phyloP scores from a whole-genome alignment of 2,113 vertebrate species.

The Mesitornis unicolor region DNA sequence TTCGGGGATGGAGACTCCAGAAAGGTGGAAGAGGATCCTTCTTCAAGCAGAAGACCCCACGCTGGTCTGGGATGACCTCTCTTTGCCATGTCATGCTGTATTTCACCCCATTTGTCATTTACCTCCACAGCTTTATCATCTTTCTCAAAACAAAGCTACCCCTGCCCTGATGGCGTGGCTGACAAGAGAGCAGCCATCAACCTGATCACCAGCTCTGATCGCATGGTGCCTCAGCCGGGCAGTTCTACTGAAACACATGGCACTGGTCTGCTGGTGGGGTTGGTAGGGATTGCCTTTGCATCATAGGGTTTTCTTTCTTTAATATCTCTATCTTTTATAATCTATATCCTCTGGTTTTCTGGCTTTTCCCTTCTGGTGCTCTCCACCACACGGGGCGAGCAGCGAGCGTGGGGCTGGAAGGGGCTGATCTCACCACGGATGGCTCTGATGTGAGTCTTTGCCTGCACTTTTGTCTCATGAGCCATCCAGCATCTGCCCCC shows the following conservation, averaged over 20 bases:
- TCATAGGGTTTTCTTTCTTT: too few species aligned
- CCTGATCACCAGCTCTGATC: too few species aligned
- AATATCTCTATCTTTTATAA: too few species aligned
- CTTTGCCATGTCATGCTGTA: neutral
- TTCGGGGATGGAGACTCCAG: neutral
- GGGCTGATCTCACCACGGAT: too few species aligned
- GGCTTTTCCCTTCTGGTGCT: neutral
- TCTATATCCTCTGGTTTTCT: neutral
- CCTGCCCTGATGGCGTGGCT: neutral
- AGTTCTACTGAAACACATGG: neutral
- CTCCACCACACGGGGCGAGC: too few species aligned
- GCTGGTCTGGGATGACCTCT: neutral
- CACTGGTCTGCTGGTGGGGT: neutral
- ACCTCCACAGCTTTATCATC: neutral
- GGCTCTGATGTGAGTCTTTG: too few species aligned
- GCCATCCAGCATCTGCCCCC: neutral
- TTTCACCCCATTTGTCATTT: neutral
- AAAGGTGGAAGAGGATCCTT: neutral
- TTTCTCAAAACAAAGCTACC: neutral
- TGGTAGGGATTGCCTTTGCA: neutral
- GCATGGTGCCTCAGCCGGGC: neutral
- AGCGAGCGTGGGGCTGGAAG: too few species aligned
- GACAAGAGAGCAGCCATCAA: neutral
- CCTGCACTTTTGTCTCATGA: neutral
- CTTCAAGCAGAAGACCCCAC: neutral